Evolutionary conservation across 2,113 vertebrate genomes (phyloP).

Genomic region (Aleadryas rufinucha): DNA sequence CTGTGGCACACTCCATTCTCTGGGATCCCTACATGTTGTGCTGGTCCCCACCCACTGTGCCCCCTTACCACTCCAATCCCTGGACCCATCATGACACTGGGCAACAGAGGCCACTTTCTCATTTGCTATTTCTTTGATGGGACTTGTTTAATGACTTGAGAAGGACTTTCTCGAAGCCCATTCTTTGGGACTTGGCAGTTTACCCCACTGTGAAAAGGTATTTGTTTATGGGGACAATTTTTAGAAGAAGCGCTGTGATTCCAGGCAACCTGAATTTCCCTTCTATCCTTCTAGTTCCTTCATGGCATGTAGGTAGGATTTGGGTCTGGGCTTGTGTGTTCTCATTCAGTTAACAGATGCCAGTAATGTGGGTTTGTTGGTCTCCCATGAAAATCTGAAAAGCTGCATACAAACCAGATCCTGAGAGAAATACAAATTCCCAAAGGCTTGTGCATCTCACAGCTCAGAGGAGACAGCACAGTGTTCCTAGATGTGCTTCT

Average conservation of each 20-base stretch:
- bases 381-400: conserved; percentile 38
- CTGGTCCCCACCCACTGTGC: fast-evolving
- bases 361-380: conserved; percentile 5
- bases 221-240: neutral
- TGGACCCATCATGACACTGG: neutral
- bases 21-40: neutral
- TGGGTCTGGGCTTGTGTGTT: neutral
- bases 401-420: conserved; percentile 4
- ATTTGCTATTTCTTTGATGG: neutral
- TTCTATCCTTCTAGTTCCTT: conserved; percentile 18
- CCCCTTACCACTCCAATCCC: neutral
- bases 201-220: neutral
- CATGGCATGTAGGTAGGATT: neutral
- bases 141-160: neutral
- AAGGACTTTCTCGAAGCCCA: neutral
- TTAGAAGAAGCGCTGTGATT: neutral
- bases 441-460: conserved; percentile 45
- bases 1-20: neutral
- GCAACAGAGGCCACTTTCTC: neutral
- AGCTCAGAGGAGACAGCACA: conserved; percentile 42
- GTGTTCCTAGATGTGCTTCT: conserved; percentile 29
- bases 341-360: conserved; percentile 26
- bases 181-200: neutral
- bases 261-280: conserved; percentile 44
- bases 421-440: conserved; percentile 16